Conservation (phyloP, 2,797 vertebrate genomes). For the Gorsachius magnificus region DNA sequence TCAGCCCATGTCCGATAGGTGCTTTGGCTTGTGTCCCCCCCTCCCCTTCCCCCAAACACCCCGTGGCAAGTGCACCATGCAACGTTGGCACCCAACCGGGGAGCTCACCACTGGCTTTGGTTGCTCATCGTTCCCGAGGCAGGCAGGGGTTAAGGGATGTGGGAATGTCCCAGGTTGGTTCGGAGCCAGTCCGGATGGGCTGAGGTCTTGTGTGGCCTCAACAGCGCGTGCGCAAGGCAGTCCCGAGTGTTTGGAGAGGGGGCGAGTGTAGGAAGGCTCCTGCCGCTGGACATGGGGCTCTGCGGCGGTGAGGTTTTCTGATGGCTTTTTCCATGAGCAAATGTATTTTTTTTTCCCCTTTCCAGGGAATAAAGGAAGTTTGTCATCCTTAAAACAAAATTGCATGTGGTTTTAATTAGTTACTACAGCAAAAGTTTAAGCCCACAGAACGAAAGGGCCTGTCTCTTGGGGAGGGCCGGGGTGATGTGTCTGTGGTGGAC, state of each 20-base stretch:
- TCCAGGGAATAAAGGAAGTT: not conserved
- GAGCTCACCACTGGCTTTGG: not conserved
- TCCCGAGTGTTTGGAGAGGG: not conserved
- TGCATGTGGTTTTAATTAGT: not conserved
- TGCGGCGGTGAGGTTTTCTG: conserved; percentile 16
- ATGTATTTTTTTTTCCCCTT: not conserved
- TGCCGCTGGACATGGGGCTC: not conserved
- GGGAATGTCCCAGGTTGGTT: not conserved
- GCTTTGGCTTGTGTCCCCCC: not conserved
- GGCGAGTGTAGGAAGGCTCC: not conserved
- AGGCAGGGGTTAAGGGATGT: not conserved
- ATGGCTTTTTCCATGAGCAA: conserved; percentile 37
- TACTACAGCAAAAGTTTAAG: not conserved
- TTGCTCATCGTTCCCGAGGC: not conserved
- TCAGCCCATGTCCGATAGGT: not conserved
- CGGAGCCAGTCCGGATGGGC: not conserved
- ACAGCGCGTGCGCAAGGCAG: fast-evolving
- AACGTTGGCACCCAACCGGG: fast-evolving
- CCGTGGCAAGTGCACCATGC: fast-evolving
- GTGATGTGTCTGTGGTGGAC: not conserved
- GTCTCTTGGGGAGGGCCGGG: not conserved
- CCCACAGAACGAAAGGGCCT: not conserved
- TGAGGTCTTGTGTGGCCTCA: not conserved
- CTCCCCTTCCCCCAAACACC: not conserved
- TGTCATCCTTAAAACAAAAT: not conserved